These are phyloP conservation scores for Tetheella fluctuosa DNA, from an alignment of 2,888 invertebrate species.

Conservation along the genomic window DNA sequence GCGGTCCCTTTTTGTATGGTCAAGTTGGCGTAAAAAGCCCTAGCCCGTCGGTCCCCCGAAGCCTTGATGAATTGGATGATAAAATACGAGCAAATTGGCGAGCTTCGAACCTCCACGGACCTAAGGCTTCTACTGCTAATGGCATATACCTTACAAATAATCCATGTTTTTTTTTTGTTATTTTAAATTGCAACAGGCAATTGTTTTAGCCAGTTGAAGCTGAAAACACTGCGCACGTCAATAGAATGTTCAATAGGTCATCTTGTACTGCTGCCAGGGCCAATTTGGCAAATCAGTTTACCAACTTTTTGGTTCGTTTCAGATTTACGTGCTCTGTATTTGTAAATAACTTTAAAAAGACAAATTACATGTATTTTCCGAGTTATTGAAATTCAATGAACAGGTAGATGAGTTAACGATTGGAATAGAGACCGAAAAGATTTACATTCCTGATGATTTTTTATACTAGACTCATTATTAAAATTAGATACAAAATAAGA, in stretches of 20 bases:
- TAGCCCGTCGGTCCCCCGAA: no score
- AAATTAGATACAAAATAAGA: neutral
- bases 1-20: no score
- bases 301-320: constrained; percentile 26
- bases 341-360: constrained; percentile 5
- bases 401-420: neutral
- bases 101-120: no score
- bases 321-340: constrained; percentile 21
- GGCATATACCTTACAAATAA: no score
- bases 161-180: neutral
- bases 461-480: no score
- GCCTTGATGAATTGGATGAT: no score
- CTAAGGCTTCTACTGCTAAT: no score
- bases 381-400: neutral
- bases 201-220: neutral
- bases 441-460: no score
- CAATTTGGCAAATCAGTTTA: constrained; percentile 16
- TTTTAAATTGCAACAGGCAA: neutral
- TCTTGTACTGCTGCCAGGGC: constrained; percentile 10
- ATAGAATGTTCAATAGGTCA: constrained; percentile 4
- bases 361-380: neutral
- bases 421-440: no score
- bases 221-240: neutral
- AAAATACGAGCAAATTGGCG: no score
- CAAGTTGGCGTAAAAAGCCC: no score